phyloP scores from a whole-genome alignment of 2,888 invertebrate species.

The Digitonthophagus gazella region DNA sequence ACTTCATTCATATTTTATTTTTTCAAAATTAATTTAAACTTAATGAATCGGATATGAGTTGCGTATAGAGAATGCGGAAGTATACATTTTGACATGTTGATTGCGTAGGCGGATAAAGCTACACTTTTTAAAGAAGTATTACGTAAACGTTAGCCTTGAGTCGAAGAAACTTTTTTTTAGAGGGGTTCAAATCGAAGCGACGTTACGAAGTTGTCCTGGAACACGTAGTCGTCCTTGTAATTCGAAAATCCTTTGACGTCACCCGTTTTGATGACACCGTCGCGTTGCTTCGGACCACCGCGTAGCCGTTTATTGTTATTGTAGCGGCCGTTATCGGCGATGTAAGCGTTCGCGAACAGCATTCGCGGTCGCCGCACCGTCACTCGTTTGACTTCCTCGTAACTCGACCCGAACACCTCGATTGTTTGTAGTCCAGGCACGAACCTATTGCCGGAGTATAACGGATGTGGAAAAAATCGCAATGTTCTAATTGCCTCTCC shows the following conservation, averaged over 20 bases:
- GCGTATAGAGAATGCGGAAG: too few relatives aligned
- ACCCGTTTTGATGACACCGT: not conserved
- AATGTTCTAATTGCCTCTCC: not conserved
- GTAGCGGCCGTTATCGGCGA: not conserved
- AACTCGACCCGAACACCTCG: not conserved
- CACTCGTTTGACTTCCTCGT: not conserved
- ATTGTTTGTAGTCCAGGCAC: not conserved
- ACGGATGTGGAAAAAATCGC: not conserved
- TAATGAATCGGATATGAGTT: too few relatives aligned
- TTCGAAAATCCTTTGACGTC: not conserved
- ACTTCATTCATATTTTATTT: not conserved
- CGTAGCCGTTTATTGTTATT: not conserved
- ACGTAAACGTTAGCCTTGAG: too few relatives aligned
- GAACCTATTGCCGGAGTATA: not conserved
- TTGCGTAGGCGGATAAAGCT: too few relatives aligned
- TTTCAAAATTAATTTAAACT: too few relatives aligned
- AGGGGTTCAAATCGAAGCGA: too few relatives aligned
- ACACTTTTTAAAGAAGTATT: too few relatives aligned
- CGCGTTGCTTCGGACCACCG: not conserved
- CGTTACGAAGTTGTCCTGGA: too few relatives aligned
- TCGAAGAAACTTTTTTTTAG: too few relatives aligned
- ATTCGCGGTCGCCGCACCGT: not conserved
- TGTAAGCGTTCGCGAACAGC: not conserved
- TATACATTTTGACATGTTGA: too few relatives aligned
- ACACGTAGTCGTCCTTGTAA: too few relatives aligned